A percentile compares a stretch with the other conserved stretches of the same genome.
Evolutionary conservation across 2,888 invertebrate genomes (phyloP).

Genomic region (Drosophila suboccidentalis): DNA sequence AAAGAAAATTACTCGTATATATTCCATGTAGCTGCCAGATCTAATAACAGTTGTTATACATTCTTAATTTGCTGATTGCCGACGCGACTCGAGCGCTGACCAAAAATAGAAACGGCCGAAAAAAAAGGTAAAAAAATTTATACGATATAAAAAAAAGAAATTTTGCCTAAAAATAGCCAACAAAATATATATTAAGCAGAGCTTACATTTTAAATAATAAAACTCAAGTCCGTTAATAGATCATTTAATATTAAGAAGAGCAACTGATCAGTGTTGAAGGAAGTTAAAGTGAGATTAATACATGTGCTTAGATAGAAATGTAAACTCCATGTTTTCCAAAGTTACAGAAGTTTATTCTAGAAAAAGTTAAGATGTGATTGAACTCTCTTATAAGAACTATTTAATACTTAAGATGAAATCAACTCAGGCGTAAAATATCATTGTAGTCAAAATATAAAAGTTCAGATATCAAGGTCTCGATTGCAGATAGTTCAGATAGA

Average conservation of each 20-base stretch:
- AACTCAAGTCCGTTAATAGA: not conserved
- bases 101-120: conserved; percentile 45
- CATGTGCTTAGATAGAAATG: too few relatives aligned
- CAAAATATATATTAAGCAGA: not conserved
- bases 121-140: not conserved
- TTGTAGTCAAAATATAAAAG: not conserved
- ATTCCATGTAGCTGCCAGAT: conserved; percentile 64
- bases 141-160: not conserved
- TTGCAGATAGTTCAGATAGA: too few relatives aligned
- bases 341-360: too few relatives aligned
- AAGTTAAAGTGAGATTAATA: not conserved
- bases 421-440: too few relatives aligned
- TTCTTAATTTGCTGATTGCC: conserved; percentile 66
- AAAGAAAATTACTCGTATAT: conserved; percentile 63
- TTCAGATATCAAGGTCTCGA: not conserved
- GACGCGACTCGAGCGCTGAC: conserved; percentile 17
- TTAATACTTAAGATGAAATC: too few relatives aligned
- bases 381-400: too few relatives aligned
- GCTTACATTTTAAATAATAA: not conserved
- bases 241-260: not conserved
- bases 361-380: too few relatives aligned
- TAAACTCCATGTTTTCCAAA: too few relatives aligned
- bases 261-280: not conserved
- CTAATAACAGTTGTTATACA: conserved; percentile 70
- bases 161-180: conserved; percentile 18